Base-by-base conservation (phyloP, 53 echinoderm and acorn worm species). In the Patiria pectinifera region DNA sequence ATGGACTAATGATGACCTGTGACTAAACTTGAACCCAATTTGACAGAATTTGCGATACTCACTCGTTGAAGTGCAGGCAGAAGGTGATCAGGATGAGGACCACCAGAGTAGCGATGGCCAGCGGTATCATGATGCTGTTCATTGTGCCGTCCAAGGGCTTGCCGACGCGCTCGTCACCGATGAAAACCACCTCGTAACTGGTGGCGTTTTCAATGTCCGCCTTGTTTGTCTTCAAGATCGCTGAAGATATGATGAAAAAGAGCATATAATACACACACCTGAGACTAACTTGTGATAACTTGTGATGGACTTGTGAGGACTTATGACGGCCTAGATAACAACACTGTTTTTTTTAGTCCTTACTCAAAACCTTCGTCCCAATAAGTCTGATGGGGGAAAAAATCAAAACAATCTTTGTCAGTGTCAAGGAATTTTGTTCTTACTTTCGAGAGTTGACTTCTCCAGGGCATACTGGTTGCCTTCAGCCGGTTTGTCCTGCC, bases 51-150 rank as follows among this genome's bases (percentile, higher is more conserved):
- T 14, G 45, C 7, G 45, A 53, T 18, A 95, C 95, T 95, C 61
- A 95, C 95, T 95, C 94, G 26, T 82, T 76, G 83, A 89, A 95
- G 69, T 84, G 89, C n/a, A 95, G 92, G 14, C 84, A 89, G 12
- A 92, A 23, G 5, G 94, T 92, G 11, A 95, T 53, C 44, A 92
- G 44, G 45, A 93, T 89, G 49, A 93, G 94, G 4, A 93, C 3
- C 4, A 95, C 53, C 58, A 95, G 86, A 62, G 86, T 44, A 3
- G 69, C 87, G 13, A 92, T 46, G 59, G 91, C 63, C 2, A 95
- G 49, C 0, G 91, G 85, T 18, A 95, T 92, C 82, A 95, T 92
- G 87, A 95, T 86, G 59, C 10, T 77, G 71, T 95, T 89, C 45
- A 94, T 12, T 71, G 90, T 79, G 1, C 24, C 26, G 35, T 95